Conservation (phyloP, 2,888 invertebrate genomes). For the Salpingus planirostris region DNA sequence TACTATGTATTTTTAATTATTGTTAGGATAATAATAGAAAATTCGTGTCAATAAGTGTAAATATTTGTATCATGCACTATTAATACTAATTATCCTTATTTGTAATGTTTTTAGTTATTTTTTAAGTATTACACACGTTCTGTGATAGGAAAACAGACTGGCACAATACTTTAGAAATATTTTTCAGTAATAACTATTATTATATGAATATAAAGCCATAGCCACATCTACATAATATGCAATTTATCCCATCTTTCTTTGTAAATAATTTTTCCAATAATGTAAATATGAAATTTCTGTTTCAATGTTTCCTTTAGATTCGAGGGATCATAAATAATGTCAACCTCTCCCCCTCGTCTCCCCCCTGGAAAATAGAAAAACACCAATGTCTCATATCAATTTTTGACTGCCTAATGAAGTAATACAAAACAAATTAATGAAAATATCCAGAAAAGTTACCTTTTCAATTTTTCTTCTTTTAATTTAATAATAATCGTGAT, state of each 20-base stretch:
- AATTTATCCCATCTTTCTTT: too few species aligned
- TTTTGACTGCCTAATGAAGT: constrained; percentile 20
- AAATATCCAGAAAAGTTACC: constrained; percentile 11
- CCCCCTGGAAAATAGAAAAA: too few species aligned
- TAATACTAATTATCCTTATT: not conserved
- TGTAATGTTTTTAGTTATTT: constrained; percentile 4
- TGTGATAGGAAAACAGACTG: constrained; percentile 40
- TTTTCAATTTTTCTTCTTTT: too few species aligned
- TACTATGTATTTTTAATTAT: too few species aligned
- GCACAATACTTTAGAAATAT: constrained; percentile 30
- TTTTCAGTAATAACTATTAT: too few species aligned
- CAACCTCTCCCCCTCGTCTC: too few species aligned
- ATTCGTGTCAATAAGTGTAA: too few species aligned
- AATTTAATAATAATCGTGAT: too few species aligned
- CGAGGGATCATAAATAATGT: constrained; percentile 22
- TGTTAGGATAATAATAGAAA: too few species aligned
- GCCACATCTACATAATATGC: too few species aligned
- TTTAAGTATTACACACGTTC: constrained; percentile 31
- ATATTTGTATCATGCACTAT: not conserved
- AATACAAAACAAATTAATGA: constrained; percentile 10
- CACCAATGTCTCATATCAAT: constrained; percentile 21
- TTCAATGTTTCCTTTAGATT: constrained; percentile 16
- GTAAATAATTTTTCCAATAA: constrained; percentile 5
- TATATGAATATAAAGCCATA: constrained; percentile 22
- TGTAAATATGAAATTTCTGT: constrained; percentile 6